Evolutionary conservation across 2,797 vertebrate genomes (phyloP).

Genomic region (Tokudaia tokunoshimensis): DNA sequence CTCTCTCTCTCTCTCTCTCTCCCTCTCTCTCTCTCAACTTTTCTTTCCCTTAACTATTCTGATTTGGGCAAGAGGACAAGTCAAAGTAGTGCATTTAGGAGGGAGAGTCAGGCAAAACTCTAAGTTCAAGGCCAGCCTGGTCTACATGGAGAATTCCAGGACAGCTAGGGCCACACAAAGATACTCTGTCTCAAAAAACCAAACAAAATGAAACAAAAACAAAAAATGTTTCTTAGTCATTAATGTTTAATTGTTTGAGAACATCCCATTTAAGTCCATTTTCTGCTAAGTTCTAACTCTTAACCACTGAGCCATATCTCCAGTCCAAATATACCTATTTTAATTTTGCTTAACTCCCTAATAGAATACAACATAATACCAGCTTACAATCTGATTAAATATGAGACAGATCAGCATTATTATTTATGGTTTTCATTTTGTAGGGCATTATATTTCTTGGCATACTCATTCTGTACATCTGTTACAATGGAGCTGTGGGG

Average conservation of each 20-base stretch:
- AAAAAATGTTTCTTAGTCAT: not conserved
- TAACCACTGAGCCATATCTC: not conserved
- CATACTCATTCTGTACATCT: not conserved
- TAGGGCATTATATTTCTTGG: not conserved
- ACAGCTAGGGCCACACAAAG: too few species aligned
- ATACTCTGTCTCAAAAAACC: not conserved
- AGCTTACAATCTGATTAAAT: not conserved
- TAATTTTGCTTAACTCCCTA: not conserved
- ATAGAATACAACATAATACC: not conserved
- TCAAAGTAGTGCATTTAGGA: too few species aligned
- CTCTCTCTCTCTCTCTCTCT: too few species aligned
- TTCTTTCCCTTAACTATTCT: not conserved
- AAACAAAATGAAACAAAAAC: not conserved
- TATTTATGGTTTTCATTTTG: not conserved
- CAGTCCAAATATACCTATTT: not conserved
- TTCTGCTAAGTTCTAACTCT: not conserved
- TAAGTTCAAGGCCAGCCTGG: too few species aligned
- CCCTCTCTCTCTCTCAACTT: rapidly evolving
- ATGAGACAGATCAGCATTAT: not conserved
- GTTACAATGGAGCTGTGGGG: not conserved
- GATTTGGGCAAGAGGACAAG: not conserved
- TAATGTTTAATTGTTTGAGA: not conserved
- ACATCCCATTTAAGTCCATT: not conserved
- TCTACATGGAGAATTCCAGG: too few species aligned
- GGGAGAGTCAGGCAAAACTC: too few species aligned